Base-by-base conservation (phyloP, 1,140 invertebrate genomes). In the Cardiocondyla obscurior region DNA sequence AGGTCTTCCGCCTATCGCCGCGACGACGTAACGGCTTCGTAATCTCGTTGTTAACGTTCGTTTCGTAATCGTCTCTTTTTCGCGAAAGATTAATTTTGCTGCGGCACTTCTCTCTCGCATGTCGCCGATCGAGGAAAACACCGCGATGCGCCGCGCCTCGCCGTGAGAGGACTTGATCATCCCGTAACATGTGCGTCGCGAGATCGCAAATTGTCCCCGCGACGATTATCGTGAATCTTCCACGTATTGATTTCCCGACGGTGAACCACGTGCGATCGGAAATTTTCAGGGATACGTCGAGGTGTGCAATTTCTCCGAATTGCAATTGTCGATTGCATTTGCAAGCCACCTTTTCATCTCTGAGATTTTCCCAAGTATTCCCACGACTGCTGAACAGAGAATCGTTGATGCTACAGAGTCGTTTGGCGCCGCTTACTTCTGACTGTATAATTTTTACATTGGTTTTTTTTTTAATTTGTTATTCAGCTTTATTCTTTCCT, bases 1-100 rank as follows among this genome's bases (percentile, higher is more conserved):
- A n/a, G n/a, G 12, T n/a, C 28, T 33, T 30, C 58, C 12, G 12
- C 33, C 58, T 62, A 22, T n/a, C 58, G 19, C n/a, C 58, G 33
- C 4, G n/a, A 2, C 49, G 8, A 36, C 46, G 49, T 55, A 55
- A 58, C 22, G 36, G 25, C 30, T n/a, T 58, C 69, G 36, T 73
- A 73, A 73, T 73, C 51, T 39, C 51, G 33, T 57, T 39, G 33
- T 58, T 73, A 73, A 73, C 46, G n/a, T 42, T 12, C 4, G 51
- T 73, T 73, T 70, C 77, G 12, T 72, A 55, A 81, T 81, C 36
- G 28, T n/a, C 65, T n/a, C 33, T 70, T 57, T 76, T 67, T 51
- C 74, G n/a, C n/a, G 33, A 53, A 65, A 36, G 6, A 22, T 12
- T 1, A 42, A 53, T 65, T 19, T 28, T 3, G 5, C 33, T 16